phyloP scores from a whole-genome alignment of 1,140 invertebrate species.

The Bombyx mori region DNA sequence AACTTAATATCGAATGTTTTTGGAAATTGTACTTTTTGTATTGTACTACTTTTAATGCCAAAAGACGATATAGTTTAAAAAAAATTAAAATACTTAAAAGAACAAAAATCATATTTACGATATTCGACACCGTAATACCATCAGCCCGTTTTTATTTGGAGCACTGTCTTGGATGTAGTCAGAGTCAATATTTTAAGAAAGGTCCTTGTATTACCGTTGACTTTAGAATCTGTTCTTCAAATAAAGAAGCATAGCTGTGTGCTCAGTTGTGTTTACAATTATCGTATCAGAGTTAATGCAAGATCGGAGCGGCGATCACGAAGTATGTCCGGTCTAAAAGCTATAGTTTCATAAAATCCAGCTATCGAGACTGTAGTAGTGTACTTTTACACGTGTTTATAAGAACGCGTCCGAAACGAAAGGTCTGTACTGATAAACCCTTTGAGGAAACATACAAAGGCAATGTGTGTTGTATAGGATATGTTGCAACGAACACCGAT shows the following conservation, averaged over 20 bases:
- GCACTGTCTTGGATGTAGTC: too few relatives aligned
- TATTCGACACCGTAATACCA: too few relatives aligned
- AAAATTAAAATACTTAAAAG: too few relatives aligned
- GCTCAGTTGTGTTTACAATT: slow-evolving; percentile 17
- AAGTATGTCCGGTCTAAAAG: slow-evolving; percentile 15
- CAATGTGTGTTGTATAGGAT: too few relatives aligned
- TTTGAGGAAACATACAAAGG: slow-evolving; percentile 7
- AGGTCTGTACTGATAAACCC: slow-evolving; percentile 12
- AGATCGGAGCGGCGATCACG: slow-evolving; percentile 6
- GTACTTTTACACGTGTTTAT: slow-evolving; percentile 16
- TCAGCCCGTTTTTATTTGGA: too few relatives aligned
- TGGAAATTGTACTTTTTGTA: too few relatives aligned
- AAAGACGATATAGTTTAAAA: too few relatives aligned
- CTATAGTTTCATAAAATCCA: slow-evolving; percentile 3
- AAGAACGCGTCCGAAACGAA: slow-evolving; percentile 11
- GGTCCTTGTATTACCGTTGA: not conserved
- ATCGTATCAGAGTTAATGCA: slow-evolving; percentile 17
- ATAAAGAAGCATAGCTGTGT: slow-evolving; percentile 1
- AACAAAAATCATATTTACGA: too few relatives aligned
- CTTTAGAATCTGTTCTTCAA: slow-evolving; percentile 4
- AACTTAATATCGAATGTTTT: too few relatives aligned
- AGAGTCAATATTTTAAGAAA: not conserved
- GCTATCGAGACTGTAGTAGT: slow-evolving; percentile 2
- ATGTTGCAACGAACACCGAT: too few relatives aligned
- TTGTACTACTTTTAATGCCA: too few relatives aligned